A percentile compares a stretch with the other conserved stretches of the same genome.
These are phyloP conservation scores for Ptilonorhynchus violaceus DNA, from an alignment of 2,113 vertebrate genomes.

Conservation along the genomic window DNA sequence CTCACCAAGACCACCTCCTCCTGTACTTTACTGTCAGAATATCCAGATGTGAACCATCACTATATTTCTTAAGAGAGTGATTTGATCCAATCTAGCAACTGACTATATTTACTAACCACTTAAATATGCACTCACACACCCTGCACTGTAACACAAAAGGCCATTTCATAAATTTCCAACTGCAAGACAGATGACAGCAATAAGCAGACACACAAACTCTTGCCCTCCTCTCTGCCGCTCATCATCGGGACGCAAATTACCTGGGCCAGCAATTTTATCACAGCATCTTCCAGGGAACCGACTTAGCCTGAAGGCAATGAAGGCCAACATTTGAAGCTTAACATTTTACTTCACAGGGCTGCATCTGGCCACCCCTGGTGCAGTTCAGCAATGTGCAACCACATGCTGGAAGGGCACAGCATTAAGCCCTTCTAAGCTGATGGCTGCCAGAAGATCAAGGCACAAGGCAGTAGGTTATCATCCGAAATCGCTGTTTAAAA, in stretches of 20 bases:
- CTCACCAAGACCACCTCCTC: not conserved
- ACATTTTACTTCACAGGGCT: not conserved
- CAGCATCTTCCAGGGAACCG: not conserved
- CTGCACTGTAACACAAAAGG: not conserved
- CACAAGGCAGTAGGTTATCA: not conserved
- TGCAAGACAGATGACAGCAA: conserved; percentile 35
- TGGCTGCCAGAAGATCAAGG: not conserved
- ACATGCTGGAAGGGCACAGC: not conserved
- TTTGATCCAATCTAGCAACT: not conserved
- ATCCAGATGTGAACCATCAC: not conserved
- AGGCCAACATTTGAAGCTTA: not conserved
- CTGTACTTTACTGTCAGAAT: not conserved
- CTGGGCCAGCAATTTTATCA: conserved; percentile 8
- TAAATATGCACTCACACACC: not conserved
- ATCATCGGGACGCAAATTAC: not conserved
- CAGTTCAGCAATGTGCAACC: not conserved
- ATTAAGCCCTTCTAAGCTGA: not conserved
- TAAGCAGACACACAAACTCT: conserved; percentile 21
- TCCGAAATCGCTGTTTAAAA: not conserved
- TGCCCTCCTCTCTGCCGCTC: not conserved
- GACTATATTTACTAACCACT: conserved; percentile 16
- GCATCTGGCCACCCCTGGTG: not conserved
- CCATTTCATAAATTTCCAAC: conserved; percentile 6
- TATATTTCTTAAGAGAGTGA: not conserved
- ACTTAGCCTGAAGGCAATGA: not conserved